Conservation (phyloP, 2,888 invertebrate species). For the Chrysotoxum bicinctum region DNA sequence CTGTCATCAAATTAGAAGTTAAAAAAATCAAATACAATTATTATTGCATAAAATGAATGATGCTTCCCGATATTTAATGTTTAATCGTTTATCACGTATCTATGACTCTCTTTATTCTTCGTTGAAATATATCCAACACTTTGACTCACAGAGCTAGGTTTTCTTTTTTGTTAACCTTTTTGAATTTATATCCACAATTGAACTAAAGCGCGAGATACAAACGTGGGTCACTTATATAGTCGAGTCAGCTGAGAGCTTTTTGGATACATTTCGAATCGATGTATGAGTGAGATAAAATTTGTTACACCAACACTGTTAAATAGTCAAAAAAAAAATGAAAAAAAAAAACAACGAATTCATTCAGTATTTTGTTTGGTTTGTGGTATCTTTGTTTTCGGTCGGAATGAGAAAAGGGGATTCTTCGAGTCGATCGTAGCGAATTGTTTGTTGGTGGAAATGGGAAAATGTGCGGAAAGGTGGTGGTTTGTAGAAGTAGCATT, state of each 20-base stretch:
- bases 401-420: not conserved
- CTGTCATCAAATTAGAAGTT: conserved; percentile 16
- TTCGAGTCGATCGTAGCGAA: not conserved
- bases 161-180: conserved; percentile 67
- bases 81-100: conserved; percentile 43
- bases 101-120: conserved; percentile 14
- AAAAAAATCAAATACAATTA: conserved; percentile 23
- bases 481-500: not conserved
- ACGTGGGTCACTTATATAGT: conserved; percentile 80
- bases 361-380: conserved; percentile 50
- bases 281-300: conserved; percentile 59
- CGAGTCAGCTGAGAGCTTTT: conserved; percentile 58
- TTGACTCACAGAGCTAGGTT: conserved; percentile 56
- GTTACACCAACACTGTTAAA: conserved; percentile 17
- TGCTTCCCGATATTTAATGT: conserved; percentile 16
- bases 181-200: conserved; percentile 79
- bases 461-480: not conserved
- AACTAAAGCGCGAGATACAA: conserved; percentile 80
- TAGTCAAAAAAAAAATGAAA: conserved; percentile 28
- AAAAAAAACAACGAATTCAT: conserved; percentile 51
- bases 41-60: conserved; percentile 8
- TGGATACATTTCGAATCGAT: conserved; percentile 16
- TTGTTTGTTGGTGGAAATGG: not conserved
- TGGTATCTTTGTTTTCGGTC: conserved; percentile 16
- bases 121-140: not conserved